phyloP scores from a whole-genome alignment of 2,797 vertebrate genomes.

The Merluccius polli region DNA sequence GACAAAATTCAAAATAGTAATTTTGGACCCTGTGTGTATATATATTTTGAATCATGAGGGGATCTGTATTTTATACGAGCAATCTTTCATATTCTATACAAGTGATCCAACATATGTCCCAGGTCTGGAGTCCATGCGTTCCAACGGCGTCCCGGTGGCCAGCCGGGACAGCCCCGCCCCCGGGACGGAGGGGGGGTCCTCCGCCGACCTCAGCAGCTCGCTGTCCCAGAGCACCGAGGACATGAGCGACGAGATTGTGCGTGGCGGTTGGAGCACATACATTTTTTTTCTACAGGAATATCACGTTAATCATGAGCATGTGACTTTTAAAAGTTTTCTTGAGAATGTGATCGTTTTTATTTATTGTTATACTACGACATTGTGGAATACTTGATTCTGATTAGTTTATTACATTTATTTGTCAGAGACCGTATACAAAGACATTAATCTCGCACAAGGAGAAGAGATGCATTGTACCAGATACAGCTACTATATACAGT shows the following conservation, averaged over 20 bases:
- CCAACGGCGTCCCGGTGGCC: constrained; percentile 60
- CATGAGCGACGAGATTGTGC: constrained; percentile 77
- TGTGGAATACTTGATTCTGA: neutral
- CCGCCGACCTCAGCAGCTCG: constrained; percentile 84
- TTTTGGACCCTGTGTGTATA: neutral
- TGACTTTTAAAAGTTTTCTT: neutral
- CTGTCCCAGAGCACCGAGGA: constrained; percentile 82
- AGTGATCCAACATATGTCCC: neutral
- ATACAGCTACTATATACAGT: too few relatives aligned
- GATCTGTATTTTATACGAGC: too few relatives aligned
- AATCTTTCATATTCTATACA: too few relatives aligned
- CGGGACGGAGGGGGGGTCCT: constrained; percentile 72
- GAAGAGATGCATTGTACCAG: too few relatives aligned
- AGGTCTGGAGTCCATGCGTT: constrained; percentile 75
- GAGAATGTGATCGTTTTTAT: neutral
- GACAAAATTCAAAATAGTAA: neutral
- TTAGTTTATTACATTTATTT: neutral
- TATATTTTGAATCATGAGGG: neutral
- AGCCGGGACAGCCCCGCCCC: constrained; percentile 67
- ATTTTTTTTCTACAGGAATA: neutral
- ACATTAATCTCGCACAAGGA: too few relatives aligned
- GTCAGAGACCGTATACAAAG: too few relatives aligned
- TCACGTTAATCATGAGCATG: neutral
- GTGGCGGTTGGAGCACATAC: constrained; percentile 19
- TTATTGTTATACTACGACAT: neutral